phyloP scores from a whole-genome alignment of 2,113 vertebrate genomes.

The Eulacestoma nigropectus region DNA sequence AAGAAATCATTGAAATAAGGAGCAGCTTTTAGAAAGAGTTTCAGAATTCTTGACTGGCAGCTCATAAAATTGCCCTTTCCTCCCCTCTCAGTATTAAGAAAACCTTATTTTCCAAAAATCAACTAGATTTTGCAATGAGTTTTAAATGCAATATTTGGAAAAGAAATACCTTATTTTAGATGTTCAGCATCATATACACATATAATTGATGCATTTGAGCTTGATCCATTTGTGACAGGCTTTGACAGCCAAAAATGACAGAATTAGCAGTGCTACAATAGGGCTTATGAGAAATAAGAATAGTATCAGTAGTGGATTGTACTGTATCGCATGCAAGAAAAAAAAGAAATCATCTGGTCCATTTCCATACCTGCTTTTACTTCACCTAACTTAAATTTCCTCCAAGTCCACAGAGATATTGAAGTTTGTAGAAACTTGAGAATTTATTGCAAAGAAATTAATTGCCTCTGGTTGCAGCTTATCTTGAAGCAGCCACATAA shows the following conservation, averaged over 20 bases:
- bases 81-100: not conserved
- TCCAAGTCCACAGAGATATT: not conserved
- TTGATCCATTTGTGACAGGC: conserved; percentile 71
- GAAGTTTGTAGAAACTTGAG: not conserved
- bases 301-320: not conserved
- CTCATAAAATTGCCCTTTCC: not conserved
- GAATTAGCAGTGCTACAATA: conserved; percentile 64
- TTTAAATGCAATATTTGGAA: not conserved
- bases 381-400: not conserved
- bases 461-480: not conserved
- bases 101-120: not conserved
- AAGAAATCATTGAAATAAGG: not conserved
- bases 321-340: not conserved
- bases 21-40: not conserved
- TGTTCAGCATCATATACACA: conserved; percentile 70
- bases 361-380: not conserved
- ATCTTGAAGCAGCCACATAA: not conserved
- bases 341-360: not conserved
- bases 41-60: not conserved
- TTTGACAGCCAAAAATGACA: conserved; percentile 62
- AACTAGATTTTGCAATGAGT: not conserved
- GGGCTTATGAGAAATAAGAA: conserved; percentile 62
- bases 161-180: not conserved
- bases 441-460: not conserved
- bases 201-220: conserved; percentile 69